phyloP scores from a whole-genome alignment of 2,888 invertebrate species.

The Campoplex nolae region DNA sequence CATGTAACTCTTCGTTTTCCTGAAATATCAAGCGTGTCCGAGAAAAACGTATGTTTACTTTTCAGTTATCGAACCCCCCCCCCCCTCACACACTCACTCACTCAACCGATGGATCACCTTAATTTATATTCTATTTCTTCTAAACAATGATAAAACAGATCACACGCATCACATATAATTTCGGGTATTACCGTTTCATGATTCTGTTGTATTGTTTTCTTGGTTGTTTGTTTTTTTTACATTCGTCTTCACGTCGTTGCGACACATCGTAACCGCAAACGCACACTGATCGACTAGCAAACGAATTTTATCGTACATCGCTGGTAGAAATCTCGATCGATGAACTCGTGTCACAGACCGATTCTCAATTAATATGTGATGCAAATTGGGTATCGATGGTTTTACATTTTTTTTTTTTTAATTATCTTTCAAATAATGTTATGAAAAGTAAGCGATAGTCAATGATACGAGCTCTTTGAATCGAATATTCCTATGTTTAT shows the following conservation, averaged over 20 bases:
- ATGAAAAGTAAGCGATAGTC: neutral
- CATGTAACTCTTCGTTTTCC: too few relatives aligned
- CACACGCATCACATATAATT: conserved; percentile 51
- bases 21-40: too few relatives aligned
- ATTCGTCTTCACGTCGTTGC: conserved; percentile 29
- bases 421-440: neutral
- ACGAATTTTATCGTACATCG: conserved; percentile 52
- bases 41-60: too few relatives aligned
- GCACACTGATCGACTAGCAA: conserved; percentile 22
- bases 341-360: conserved; percentile 31
- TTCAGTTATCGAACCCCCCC: too few relatives aligned
- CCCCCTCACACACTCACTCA: too few relatives aligned
- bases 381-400: neutral
- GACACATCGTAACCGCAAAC: conserved; percentile 24
- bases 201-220: neutral
- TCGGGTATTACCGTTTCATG: conserved; percentile 13
- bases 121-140: conserved; percentile 43
- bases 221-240: conserved; percentile 31
- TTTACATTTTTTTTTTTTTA: neutral
- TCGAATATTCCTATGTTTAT: neutral
- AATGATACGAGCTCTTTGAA: conserved; percentile 20
- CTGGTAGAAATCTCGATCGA: conserved; percentile 51
- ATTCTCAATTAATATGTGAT: conserved; percentile 6
- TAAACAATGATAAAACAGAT: conserved; percentile 63
- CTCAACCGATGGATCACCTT: neutral